These are phyloP conservation scores for Caenorhabditis zanzibari DNA, from an alignment of 2,888 invertebrate genomes.

Conservation along the genomic window DNA sequence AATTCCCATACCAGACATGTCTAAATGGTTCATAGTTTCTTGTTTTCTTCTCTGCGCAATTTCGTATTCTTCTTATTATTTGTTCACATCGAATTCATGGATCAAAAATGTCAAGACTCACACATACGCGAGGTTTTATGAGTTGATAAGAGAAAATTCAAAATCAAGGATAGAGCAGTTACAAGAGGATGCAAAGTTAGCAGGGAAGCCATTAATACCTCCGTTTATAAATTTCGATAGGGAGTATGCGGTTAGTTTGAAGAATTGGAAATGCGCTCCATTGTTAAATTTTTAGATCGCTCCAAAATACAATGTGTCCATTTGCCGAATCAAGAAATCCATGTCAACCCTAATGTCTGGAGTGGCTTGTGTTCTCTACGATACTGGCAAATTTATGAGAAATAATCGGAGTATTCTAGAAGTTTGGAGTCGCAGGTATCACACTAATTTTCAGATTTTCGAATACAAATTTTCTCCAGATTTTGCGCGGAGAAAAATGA, in stretches of 20 bases:
- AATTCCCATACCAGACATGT: constrained; percentile 2
- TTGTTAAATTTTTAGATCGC: constrained; percentile 51
- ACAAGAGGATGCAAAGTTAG: constrained; percentile 19
- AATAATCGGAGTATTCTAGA: constrained; percentile 68
- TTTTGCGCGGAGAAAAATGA: constrained; percentile 64
- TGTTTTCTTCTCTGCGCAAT: constrained; percentile 39
- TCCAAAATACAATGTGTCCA: constrained; percentile 66
- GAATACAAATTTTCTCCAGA: background rate
- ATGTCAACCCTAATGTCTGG: constrained; percentile 72
- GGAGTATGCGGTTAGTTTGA: constrained; percentile 58
- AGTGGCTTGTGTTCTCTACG: constrained; percentile 58
- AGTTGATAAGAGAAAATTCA: constrained; percentile 27
- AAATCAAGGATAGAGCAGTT: constrained; percentile 22
- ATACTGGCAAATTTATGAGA: constrained; percentile 62
- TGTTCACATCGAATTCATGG: constrained; percentile 39
- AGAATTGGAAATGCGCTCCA: background rate
- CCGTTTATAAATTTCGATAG: constrained; percentile 83
- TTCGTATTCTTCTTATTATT: constrained; percentile 49
- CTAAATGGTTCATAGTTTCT: constrained; percentile 53
- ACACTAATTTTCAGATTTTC: background rate
- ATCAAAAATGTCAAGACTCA: constrained; percentile 39
- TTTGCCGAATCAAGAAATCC: constrained; percentile 74
- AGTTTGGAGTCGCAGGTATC: constrained; percentile 54
- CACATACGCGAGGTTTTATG: constrained; percentile 44
- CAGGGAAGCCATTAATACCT: constrained; percentile 54